Evolutionary conservation across 2,797 vertebrate species (phyloP), one percentile per base, ranked within the genome.

Genomic region (Ambastaia sidthimunki): DNA sequence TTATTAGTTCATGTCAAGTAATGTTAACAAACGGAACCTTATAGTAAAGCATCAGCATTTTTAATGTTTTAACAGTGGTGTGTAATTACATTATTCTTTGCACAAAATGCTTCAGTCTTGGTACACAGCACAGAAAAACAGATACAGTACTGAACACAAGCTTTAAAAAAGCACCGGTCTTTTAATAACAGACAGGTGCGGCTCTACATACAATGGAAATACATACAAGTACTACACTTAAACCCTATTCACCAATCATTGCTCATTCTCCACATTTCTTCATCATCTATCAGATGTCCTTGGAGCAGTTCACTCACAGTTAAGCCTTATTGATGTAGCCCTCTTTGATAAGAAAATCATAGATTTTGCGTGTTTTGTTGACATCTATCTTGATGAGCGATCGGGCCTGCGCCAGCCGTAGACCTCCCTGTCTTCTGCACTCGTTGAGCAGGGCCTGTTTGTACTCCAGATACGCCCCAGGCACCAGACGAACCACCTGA

Each of bases 381-480:
- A 99, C 98, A 1, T 99, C 98, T 80, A 99, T 99, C 93, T 99
- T 99, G 94, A 99, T 99, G 83, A 99, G 97, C 0, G 98, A 94
- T 80, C 98, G 92, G 11, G 98, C 98, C 89, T 99, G 98, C 0
- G 98, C 98, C 71, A 99, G 94, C 65, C 98, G 92, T 85, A 99
- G 93, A 76, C 98, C 97, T 13, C 98, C 97, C 90, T 98, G 98
- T 79, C 98, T 95, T 73, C 96, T 93, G 88, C 98, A 98, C 90
- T 99, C 98, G 0, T 96, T 98, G 82, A 98, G 90, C 18, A 99
- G 89, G 71, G 97, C 98, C 86, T 98, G 97, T 90, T 99, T 99
- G 76, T 99, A 99, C 86, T 99, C 98, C 89, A 99, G 93, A 90
- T 99, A 99, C 70, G 98, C 97, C 70, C 97, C 98, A 0, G 98